A percentile compares a stretch with the other conserved stretches of the same genome.
Conservation (phyloP, 2,113 vertebrate genomes). For the Sterrhoptilus dennistouni region DNA sequence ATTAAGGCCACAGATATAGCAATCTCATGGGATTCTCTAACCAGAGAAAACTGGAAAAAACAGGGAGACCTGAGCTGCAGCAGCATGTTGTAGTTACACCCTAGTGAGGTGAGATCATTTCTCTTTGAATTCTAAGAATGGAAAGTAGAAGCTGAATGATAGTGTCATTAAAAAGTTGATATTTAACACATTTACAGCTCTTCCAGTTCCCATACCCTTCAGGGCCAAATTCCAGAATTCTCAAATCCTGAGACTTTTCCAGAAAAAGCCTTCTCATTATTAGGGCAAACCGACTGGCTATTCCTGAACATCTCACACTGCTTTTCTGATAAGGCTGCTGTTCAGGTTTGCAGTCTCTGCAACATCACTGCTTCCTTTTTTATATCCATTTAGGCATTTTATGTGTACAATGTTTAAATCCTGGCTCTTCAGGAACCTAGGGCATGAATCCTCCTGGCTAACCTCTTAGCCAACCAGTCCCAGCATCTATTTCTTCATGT, state of each 20-base stretch:
- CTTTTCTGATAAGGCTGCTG: neutral
- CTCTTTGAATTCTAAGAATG: neutral
- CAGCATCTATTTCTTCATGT: neutral
- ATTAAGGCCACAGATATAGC: neutral
- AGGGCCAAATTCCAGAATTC: neutral
- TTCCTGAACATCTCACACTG: neutral
- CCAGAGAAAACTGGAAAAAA: neutral
- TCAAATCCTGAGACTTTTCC: neutral
- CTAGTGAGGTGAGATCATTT: constrained; percentile 32
- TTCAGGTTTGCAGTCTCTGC: neutral
- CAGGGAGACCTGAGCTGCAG: neutral
- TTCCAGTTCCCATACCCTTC: neutral
- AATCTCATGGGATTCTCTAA: neutral
- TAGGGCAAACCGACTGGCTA: neutral
- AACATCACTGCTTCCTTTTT: neutral
- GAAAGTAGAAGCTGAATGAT: neutral
- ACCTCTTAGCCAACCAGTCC: neutral
- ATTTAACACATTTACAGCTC: neutral
- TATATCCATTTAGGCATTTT: neutral
- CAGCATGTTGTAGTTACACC: constrained; percentile 3
- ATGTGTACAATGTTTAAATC: neutral
- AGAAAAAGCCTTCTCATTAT: neutral
- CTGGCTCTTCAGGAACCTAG: neutral
- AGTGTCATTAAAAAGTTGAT: neutral
- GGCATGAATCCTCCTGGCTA: neutral